Conservation (phyloP, 1,140 invertebrate genomes). For the Scaptomyza hsui region DNA sequence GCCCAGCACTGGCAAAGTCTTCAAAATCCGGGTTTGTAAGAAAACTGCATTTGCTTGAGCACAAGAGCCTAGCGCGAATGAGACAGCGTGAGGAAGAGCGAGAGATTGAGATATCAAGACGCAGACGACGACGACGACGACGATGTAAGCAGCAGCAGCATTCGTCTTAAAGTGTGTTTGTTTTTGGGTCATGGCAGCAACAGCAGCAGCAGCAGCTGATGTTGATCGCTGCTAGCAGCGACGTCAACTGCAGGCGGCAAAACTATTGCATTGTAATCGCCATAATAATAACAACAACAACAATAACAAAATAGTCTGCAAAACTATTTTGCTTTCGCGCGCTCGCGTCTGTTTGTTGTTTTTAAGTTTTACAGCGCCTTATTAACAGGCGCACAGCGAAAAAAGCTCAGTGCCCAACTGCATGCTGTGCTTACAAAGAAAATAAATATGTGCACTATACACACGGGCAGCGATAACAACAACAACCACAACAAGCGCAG, state of each 20-base stretch:
- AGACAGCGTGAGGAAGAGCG: constrained; percentile 10
- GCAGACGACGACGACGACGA: too few species aligned
- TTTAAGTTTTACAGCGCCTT: constrained; percentile 82
- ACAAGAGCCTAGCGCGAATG: constrained; percentile 6
- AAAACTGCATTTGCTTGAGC: constrained; percentile 66
- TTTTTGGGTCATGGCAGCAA: constrained; percentile 66
- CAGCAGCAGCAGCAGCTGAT: constrained; percentile 23
- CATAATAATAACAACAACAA: constrained; percentile 1
- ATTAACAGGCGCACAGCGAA: constrained; percentile 74
- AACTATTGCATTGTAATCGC: constrained; percentile 54
- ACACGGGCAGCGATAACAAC: constrained; percentile 31
- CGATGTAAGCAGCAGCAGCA: constrained; percentile 43
- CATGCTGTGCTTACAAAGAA: constrained; percentile 68
- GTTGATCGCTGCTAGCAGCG: constrained; percentile 37
- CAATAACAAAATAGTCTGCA: constrained; percentile 20
- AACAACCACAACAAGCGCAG: constrained; percentile 14
- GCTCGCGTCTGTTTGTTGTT: constrained; percentile 75
- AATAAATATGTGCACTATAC: constrained; percentile 56
- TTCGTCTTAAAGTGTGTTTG: constrained; percentile 50
- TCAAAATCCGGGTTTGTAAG: constrained; percentile 83
- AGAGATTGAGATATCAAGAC: constrained; percentile 13
- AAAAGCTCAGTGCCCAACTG: constrained; percentile 56
- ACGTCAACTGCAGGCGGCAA: constrained; percentile 23
- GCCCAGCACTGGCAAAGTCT: constrained; percentile 79
- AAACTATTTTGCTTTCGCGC: constrained; percentile 61